Conservation (phyloP, 2,888 invertebrate genomes). For the Phyto melanocephala region DNA sequence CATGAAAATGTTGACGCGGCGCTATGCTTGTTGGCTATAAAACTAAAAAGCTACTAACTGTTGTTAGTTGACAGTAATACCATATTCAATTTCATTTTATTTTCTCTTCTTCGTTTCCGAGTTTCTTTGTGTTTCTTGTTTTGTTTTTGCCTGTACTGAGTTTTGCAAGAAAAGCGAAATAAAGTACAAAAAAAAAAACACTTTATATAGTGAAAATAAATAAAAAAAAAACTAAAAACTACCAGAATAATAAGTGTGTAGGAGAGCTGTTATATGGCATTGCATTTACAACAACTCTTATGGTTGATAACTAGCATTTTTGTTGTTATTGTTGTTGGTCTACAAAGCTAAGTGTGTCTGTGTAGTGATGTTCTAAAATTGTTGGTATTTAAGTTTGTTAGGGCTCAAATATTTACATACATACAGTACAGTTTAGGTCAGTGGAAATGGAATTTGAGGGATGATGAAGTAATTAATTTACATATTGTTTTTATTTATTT, state of each 20-base stretch:
- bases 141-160: neutral
- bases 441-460: neutral
- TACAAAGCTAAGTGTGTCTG: neutral
- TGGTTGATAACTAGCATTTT: conserved; percentile 53
- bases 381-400: neutral
- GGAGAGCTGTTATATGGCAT: conserved; percentile 53
- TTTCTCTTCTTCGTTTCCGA: conserved; percentile 20
- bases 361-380: neutral
- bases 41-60: conserved; percentile 44
- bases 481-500: no score
- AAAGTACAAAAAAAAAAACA: conserved; percentile 1
- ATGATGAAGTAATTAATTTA: neutral
- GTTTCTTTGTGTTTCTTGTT: neutral
- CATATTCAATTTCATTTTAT: neutral
- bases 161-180: conserved; percentile 16
- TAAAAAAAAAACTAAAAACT: neutral
- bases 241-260: conserved; percentile 27
- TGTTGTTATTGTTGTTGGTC: conserved; percentile 10
- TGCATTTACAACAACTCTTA: conserved; percentile 52
- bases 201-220: neutral
- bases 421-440: neutral
- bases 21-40: conserved; percentile 45
- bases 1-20: conserved; percentile 55
- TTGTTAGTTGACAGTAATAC: conserved; percentile 48
- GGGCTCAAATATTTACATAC: neutral